Percentiles rank a stretch among this genome's conserved stretches.
These are phyloP conservation scores for Columbina picui DNA, from an alignment of 2,113 vertebrate genomes.

Conservation along the genomic window DNA sequence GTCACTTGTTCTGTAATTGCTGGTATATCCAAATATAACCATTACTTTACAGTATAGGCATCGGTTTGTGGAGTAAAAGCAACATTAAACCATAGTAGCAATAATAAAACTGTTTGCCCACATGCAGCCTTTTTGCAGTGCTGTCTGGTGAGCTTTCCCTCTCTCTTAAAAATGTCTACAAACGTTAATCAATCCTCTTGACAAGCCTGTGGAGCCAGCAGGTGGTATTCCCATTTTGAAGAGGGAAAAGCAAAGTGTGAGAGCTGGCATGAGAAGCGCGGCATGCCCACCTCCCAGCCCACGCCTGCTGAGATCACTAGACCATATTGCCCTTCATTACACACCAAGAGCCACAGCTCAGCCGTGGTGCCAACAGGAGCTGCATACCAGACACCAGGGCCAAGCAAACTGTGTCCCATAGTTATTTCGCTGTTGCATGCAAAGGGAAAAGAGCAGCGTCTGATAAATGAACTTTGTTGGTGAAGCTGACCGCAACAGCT, in stretches of 20 bases:
- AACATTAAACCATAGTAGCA: rapidly evolving
- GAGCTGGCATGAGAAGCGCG: background rate
- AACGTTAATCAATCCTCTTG: constrained; percentile 30
- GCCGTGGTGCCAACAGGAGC: background rate
- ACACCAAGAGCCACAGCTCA: background rate
- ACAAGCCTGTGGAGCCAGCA: constrained; percentile 51
- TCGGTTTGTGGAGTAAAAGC: background rate
- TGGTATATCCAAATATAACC: background rate
- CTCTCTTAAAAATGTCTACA: constrained; percentile 8
- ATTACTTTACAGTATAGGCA: background rate
- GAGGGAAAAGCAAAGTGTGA: constrained; percentile 11
- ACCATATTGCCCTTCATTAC: background rate
- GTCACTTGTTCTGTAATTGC: background rate
- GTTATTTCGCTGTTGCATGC: background rate
- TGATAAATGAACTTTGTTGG: background rate
- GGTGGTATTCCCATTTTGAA: constrained; percentile 20
- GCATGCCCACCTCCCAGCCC: constrained; percentile 1
- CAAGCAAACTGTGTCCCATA: background rate
- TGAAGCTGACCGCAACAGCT: rapidly evolving
- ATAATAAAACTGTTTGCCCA: background rate
- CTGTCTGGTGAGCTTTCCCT: background rate
- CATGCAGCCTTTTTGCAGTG: background rate
- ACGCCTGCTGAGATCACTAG: constrained; percentile 37
- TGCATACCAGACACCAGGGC: background rate
- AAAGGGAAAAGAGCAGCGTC: background rate